phyloP scores from a whole-genome alignment of 2,888 invertebrate species.

The Axea sp. region DNA sequence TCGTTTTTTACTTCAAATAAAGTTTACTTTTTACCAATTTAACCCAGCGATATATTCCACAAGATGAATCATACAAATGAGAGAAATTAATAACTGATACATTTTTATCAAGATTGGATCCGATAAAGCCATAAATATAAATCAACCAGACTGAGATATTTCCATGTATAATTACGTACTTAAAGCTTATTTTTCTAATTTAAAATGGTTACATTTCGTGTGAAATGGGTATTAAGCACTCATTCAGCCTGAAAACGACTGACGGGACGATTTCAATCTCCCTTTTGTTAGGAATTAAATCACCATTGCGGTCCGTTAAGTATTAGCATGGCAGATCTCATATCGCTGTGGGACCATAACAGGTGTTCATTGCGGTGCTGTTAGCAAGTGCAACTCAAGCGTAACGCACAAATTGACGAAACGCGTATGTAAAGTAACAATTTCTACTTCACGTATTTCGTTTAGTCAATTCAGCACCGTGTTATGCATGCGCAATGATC shows the following conservation, averaged over 20 bases:
- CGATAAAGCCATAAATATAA: slow-evolving; percentile 29
- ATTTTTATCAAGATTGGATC: slow-evolving; percentile 8
- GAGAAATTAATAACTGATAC: slow-evolving; percentile 25
- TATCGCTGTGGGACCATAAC: slow-evolving; percentile 74
- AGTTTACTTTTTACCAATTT: too few relatives aligned
- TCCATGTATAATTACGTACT: slow-evolving; percentile 36
- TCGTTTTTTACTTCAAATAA: not conserved
- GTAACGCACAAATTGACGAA: slow-evolving; percentile 60
- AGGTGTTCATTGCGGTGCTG: slow-evolving; percentile 70
- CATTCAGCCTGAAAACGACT: slow-evolving; percentile 55
- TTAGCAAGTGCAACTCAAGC: slow-evolving; percentile 56
- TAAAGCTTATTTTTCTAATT: slow-evolving; percentile 45
- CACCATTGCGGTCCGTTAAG: slow-evolving; percentile 72
- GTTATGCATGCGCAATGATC: slow-evolving; percentile 14
- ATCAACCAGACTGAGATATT: slow-evolving; percentile 23
- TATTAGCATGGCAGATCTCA: slow-evolving; percentile 68
- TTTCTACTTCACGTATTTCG: slow-evolving; percentile 48
- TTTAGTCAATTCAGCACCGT: slow-evolving; percentile 43
- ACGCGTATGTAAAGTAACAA: slow-evolving; percentile 55
- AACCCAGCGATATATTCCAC: slow-evolving; percentile 5
- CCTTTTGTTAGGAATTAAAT: slow-evolving; percentile 74
- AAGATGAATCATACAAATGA: slow-evolving; percentile 23
- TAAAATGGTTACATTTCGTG: slow-evolving; percentile 63
- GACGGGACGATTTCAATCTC: slow-evolving; percentile 71
- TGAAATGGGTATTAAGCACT: slow-evolving; percentile 75